phyloP scores from a whole-genome alignment of 2,113 vertebrate species.

The Piaya cayana region DNA sequence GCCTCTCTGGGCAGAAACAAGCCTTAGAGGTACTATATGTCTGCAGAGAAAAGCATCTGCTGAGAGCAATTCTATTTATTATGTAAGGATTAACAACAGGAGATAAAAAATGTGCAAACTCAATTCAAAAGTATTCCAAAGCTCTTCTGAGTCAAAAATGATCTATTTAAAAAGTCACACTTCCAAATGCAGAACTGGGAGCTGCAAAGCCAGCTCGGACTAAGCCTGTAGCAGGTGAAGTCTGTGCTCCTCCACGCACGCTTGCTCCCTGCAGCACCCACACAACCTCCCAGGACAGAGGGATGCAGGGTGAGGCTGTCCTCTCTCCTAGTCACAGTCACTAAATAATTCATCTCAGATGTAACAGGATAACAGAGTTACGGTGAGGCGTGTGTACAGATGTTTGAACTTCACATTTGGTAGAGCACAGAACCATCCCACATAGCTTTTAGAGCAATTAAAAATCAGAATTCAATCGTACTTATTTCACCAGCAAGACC shows the following conservation, averaged over 20 bases:
- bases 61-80: constrained; percentile 13
- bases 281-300: not conserved
- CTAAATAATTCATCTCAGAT: not conserved
- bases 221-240: not conserved
- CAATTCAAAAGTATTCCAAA: not conserved
- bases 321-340: not conserved
- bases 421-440: not conserved
- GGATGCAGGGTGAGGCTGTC: rapidly evolving
- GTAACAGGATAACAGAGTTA: not conserved
- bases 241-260: rapidly evolving
- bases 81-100: not conserved
- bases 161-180: not conserved
- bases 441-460: not conserved
- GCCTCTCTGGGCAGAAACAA: not conserved
- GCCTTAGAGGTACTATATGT: not conserved
- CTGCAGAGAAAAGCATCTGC: not conserved
- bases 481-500: not conserved
- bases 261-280: not conserved
- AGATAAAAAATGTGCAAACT: constrained; percentile 13
- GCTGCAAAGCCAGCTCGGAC: not conserved
- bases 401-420: not conserved
- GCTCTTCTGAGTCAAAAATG: not conserved
- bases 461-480: not conserved
- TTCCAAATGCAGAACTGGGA: not conserved
- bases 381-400: rapidly evolving